phyloP scores from a whole-genome alignment of 2,113 vertebrate species.

The Sigmodon hispidus region DNA sequence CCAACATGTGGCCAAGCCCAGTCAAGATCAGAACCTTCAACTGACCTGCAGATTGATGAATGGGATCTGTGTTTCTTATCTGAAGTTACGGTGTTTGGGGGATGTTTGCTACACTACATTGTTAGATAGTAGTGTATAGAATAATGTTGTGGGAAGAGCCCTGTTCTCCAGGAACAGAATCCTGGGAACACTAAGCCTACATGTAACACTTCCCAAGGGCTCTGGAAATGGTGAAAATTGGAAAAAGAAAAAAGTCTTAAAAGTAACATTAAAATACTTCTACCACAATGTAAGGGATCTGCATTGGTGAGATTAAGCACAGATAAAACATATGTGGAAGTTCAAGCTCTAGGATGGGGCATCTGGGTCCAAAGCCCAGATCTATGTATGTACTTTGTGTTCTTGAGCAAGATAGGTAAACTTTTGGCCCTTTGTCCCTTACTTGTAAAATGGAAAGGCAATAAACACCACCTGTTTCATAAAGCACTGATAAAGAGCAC shows the following conservation, averaged over 20 bases:
- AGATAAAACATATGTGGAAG: background rate
- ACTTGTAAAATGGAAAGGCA: background rate
- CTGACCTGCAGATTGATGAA: background rate
- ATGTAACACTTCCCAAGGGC: background rate
- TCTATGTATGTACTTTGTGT: background rate
- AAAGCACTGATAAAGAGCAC: background rate
- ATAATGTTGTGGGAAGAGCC: background rate
- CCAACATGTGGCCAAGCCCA: background rate
- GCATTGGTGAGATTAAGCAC: background rate
- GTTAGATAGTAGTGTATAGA: background rate
- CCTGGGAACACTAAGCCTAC: background rate
- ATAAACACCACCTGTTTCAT: background rate
- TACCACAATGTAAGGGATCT: rapidly evolving
- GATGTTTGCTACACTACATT: background rate
- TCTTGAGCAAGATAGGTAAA: background rate
- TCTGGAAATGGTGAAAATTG: background rate
- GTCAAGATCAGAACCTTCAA: background rate
- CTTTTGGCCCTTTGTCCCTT: conserved; percentile 1
- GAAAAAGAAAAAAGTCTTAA: background rate
- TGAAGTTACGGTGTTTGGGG: background rate
- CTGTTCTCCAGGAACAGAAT: background rate
- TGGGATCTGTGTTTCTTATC: background rate
- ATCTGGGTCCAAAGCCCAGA: background rate
- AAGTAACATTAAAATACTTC: background rate
- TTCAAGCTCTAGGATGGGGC: background rate